Conservation (phyloP, 2,113 vertebrate species). For the Scomber scombrus region DNA sequence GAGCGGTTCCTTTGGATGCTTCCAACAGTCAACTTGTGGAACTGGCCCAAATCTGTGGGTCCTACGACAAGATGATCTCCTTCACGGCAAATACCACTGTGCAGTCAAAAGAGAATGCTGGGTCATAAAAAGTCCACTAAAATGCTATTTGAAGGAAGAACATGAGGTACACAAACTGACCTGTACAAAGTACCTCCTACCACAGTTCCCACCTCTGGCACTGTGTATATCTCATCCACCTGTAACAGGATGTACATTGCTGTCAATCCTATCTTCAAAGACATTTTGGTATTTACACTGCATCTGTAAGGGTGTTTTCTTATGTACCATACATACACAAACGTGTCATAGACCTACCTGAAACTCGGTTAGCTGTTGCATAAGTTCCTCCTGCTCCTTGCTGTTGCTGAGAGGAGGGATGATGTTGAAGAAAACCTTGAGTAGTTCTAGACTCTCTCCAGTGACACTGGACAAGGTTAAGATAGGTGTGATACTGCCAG, state of each 20-base stretch:
- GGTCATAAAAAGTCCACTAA: not conserved
- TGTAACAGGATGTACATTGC: conserved; percentile 69
- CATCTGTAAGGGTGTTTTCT: not conserved
- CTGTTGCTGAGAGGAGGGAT: conserved; percentile 98
- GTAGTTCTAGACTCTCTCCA: conserved; percentile 94
- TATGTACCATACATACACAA: not conserved
- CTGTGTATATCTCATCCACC: conserved; percentile 99
- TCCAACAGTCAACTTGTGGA: conserved; percentile 92
- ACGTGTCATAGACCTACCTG: conserved; percentile 84
- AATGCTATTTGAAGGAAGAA: not conserved
- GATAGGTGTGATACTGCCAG: conserved; percentile 93
- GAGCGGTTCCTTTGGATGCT: conserved; percentile 99
- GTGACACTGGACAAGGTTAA: conserved; percentile 97
- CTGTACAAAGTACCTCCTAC: conserved; percentile 98
- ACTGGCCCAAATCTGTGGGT: conserved; percentile 92
- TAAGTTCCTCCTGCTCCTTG: conserved; percentile 97
- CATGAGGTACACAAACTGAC: conserved; percentile 77
- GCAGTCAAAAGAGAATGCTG: conserved; percentile 25
- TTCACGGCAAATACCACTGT: conserved; percentile 96
- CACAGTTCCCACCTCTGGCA: conserved; percentile 98
- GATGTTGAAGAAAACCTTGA: conserved; percentile 98
- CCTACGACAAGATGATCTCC: conserved; percentile 96
- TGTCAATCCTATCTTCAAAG: conserved; percentile 19
- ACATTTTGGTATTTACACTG: not conserved
- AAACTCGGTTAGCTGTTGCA: conserved; percentile 98